These are phyloP conservation scores for Astyanax mexicanus DNA, from an alignment of 2,797 vertebrate species.

Conservation along the genomic window DNA sequence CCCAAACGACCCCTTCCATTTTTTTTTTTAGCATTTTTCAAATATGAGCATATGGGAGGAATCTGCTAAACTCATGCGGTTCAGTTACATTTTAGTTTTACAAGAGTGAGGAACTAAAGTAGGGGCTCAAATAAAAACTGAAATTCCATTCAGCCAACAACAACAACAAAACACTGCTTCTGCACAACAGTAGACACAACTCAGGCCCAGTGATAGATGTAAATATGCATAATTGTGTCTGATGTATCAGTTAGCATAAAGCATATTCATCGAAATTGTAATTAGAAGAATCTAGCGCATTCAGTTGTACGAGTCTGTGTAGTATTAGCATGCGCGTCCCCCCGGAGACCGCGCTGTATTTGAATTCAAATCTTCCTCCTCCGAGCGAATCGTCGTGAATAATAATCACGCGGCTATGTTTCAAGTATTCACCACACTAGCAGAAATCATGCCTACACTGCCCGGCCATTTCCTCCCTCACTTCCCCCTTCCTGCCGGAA, in stretches of 20 bases:
- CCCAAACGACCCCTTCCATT: no score
- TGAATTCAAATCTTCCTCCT: constrained; percentile 47
- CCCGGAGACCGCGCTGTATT: constrained; percentile 4
- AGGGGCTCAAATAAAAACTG: no score
- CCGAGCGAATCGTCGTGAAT: constrained; percentile 46
- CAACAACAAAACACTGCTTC: no score
- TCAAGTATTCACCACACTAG: constrained; percentile 44
- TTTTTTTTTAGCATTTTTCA: no score
- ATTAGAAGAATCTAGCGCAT: constrained; percentile 12
- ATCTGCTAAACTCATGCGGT: no score
- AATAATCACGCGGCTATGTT: constrained; percentile 41
- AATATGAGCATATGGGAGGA: no score
- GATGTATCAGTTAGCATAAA: constrained; percentile 1
- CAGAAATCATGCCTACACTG: constrained; percentile 59
- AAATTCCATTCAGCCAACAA: no score
- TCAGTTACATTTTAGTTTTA: no score
- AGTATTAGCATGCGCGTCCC: constrained; percentile 15
- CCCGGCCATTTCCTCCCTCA: constrained; percentile 51
- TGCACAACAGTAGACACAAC: neutral
- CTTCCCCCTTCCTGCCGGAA: constrained; percentile 52
- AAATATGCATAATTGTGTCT: neutral
- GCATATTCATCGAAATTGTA: neutral
- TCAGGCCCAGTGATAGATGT: neutral
- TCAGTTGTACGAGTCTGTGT: neutral
- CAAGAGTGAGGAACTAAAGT: no score